phyloP scores from a whole-genome alignment of 2,113 vertebrate genomes.

The Pterophyllum scalare region DNA sequence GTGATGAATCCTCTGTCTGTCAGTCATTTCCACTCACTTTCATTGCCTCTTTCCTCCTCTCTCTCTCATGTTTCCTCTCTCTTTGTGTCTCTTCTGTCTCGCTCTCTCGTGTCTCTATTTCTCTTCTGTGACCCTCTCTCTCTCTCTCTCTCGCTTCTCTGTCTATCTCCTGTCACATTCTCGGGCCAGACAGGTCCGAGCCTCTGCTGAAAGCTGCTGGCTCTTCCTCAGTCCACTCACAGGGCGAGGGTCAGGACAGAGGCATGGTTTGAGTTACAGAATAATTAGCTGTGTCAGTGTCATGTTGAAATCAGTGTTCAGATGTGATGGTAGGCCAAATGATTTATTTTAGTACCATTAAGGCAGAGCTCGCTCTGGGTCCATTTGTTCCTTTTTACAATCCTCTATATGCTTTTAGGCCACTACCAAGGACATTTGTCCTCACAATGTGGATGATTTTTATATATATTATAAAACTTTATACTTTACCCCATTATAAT shows the following conservation, averaged over 20 bases:
- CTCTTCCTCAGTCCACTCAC: constrained; percentile 61
- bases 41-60: constrained; percentile 34
- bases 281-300: constrained; percentile 63
- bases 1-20: constrained; percentile 60
- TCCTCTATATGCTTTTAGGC: background rate
- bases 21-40: constrained; percentile 70
- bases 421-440: background rate
- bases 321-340: constrained; percentile 12
- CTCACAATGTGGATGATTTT: background rate
- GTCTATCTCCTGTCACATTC: constrained; percentile 65
- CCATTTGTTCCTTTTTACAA: background rate
- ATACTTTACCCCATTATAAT: background rate
- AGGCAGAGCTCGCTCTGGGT: background rate
- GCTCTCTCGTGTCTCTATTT: constrained; percentile 56
- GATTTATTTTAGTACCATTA: constrained; percentile 15
- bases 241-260: constrained; percentile 57
- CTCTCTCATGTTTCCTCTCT: constrained; percentile 58
- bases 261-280: constrained; percentile 50
- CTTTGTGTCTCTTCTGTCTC: constrained; percentile 60
- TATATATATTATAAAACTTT: background rate
- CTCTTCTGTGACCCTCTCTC: constrained; percentile 46
- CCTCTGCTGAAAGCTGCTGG: constrained; percentile 69
- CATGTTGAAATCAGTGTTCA: constrained; percentile 57
- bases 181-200: constrained; percentile 60
- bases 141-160: constrained; percentile 12